Conservation (phyloP, 23 tunicate species). For the Trididemnum nubilum region DNA sequence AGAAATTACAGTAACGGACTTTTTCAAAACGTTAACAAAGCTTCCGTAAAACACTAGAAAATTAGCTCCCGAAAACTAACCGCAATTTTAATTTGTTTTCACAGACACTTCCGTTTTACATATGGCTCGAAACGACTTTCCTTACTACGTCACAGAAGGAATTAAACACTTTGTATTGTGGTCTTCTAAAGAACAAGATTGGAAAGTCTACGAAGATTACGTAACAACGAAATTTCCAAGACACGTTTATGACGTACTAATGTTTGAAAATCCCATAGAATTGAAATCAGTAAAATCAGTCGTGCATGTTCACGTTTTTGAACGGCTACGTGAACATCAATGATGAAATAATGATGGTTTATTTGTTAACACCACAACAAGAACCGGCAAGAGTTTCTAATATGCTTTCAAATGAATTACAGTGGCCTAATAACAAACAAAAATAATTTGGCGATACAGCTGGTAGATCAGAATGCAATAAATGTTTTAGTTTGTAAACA, state of each 20-base stretch:
- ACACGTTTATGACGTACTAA: conserved; percentile 19
- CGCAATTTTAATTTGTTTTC: neutral
- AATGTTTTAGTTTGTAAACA: too few relatives aligned
- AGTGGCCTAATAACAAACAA: too few relatives aligned
- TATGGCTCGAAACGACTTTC: conserved; percentile 17
- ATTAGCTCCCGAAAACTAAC: neutral
- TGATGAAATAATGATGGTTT: too few relatives aligned
- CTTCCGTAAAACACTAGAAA: too few relatives aligned
- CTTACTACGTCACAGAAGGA: neutral
- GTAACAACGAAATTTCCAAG: conserved; percentile 7
- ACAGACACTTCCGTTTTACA: neutral
- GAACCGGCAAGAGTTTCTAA: too few relatives aligned
- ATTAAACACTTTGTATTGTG: conserved; percentile 26
- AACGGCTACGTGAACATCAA: too few relatives aligned
- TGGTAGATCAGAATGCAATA: too few relatives aligned
- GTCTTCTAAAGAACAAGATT: neutral
- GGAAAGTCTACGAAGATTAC: neutral
- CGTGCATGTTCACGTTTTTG: conserved; percentile 40
- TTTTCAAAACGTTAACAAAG: too few relatives aligned
- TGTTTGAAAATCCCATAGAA: conserved; percentile 28
- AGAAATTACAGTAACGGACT: too few relatives aligned
- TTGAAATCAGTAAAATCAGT: conserved; percentile 43
- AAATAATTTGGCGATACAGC: too few relatives aligned
- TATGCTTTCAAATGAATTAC: too few relatives aligned
- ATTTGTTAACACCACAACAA: too few relatives aligned